These are phyloP conservation scores for Entelurus aequoreus DNA, from an alignment of 2,113 vertebrate species.

Conservation along the genomic window DNA sequence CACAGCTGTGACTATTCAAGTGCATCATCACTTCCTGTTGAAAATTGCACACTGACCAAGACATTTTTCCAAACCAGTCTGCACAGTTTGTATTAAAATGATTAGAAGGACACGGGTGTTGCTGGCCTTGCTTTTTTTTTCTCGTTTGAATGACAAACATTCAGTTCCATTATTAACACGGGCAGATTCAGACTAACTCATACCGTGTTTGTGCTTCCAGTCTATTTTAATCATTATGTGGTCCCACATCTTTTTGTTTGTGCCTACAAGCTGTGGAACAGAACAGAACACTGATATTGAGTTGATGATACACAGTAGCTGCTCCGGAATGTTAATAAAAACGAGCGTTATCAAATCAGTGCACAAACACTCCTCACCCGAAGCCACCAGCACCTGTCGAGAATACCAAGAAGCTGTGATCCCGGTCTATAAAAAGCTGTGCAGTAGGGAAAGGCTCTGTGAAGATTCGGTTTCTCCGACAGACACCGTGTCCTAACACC, in stretches of 20 bases:
- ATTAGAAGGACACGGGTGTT: too few species aligned
- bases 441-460: conserved; percentile 9
- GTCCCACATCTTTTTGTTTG: conserved; percentile 20
- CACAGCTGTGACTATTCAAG: too few species aligned
- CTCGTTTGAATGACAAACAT: not conserved
- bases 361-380: conserved; percentile 2
- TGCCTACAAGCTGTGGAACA: conserved; percentile 24
- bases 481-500: conserved; percentile 23
- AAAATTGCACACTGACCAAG: too few species aligned
- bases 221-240: conserved; percentile 7
- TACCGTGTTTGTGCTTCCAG: not conserved
- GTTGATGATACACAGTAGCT: conserved; percentile 26
- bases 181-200: not conserved
- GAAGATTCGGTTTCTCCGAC: conserved; percentile 30
- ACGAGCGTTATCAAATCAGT: conserved; percentile 11
- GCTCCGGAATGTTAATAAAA: conserved; percentile 30
- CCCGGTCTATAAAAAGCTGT: conserved; percentile 17
- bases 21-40: too few species aligned
- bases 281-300: conserved; percentile 9
- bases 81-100: too few species aligned
- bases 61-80: too few species aligned
- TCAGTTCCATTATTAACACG: not conserved
- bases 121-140: not conserved
- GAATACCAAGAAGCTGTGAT: conserved; percentile 23
- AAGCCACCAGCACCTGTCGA: conserved; percentile 11